Evolutionary conservation across 1,140 invertebrate species (phyloP), one percentile per base, ranked within the genome.

Genomic region (Sycophaga agraensis): DNA sequence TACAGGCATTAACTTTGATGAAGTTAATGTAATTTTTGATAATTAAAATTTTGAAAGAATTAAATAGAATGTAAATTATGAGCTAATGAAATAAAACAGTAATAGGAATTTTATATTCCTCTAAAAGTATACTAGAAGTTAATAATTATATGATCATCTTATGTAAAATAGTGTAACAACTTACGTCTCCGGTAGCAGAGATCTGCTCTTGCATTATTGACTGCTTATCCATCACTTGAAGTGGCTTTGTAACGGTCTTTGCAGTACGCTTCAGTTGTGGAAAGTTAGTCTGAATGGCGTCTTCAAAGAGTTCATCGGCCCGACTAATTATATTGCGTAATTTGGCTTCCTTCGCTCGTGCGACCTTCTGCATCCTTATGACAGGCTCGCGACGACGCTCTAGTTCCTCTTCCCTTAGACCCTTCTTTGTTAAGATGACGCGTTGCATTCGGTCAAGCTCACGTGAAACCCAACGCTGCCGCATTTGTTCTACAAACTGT

Each of bases 381-480:
- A 83, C 39, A 2, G 82, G 82, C 12, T 70, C 73, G 26, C 76
- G 71, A 37, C 78, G 72, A 26, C 61, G 77, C 28, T 82, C 71
- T 9, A 84, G 61, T n/a, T 78, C 73, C 45, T 82, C 76, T n/a
- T 74, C 73, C 19, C 77, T 69, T 4, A 83, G 53, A 4, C 81
- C 78, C 51, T 83, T 83, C 57, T 78, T 82, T 16, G 71, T 71
- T 4, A 83, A 66, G 19, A 83, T 74, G 12, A 76, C 70, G 28
- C 70, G 68, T 48, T 80, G 79, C 74, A 84, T 83, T n/a, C 78
- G 71, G 26, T 75, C 70, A 59, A 81, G 63, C 61, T 83, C 78
- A 59, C 75, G 77, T 9, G 65, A 48, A 42, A 71, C 70, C 73
- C 80, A 79, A 16, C 74, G 75, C 28, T 72, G 67, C 11, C 61